A percentile compares a stretch with the other conserved stretches of the same genome.
Conservation (phyloP, 2,113 vertebrate genomes). For the human region GRCh38 chr20:32269501-32270000, state of each 20-base stretch:
- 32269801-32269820: neutral
- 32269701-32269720: too few species aligned
- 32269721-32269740: too few species aligned
- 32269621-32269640: too few species aligned
- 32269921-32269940: neutral
- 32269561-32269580: too few species aligned
- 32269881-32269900: neutral
- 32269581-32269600: too few species aligned
- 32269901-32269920: neutral
- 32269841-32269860: neutral
- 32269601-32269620: too few species aligned
- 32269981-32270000: neutral
- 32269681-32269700: too few species aligned
- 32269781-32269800: neutral
- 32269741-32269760: too few species aligned
- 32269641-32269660: too few species aligned
- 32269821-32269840: neutral
- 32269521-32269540: too few species aligned
- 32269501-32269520: neutral
- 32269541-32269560: accelerated
- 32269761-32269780: too few species aligned
- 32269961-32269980: neutral
- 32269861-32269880: neutral
- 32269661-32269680: too few species aligned
- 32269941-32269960: neutral